A percentile compares a stretch with the other conserved stretches of the same genome.
These are phyloP conservation scores for Beaufortia kweichowensis DNA, from an alignment of 2,113 vertebrate genomes.

Conservation along the genomic window DNA sequence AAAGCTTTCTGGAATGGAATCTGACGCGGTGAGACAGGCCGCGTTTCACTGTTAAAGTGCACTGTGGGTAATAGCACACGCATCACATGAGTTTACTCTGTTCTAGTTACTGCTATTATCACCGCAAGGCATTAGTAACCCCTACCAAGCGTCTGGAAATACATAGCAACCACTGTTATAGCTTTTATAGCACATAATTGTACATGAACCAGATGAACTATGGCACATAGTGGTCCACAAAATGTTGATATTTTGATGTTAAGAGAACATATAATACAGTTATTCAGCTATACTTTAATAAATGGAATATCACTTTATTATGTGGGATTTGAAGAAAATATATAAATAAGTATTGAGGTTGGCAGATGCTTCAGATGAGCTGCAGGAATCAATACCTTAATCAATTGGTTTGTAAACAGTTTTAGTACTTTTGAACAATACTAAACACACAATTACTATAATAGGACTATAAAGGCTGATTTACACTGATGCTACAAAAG, in stretches of 20 bases:
- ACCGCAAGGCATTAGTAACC: not conserved
- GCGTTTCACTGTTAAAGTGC: constrained; percentile 45
- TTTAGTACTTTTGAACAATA: too few species aligned
- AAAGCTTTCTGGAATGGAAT: constrained; percentile 62
- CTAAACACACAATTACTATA: too few species aligned
- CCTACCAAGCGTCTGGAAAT: not conserved
- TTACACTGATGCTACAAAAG: too few species aligned
- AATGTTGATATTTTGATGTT: not conserved
- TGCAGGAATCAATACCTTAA: too few species aligned
- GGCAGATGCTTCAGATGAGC: too few species aligned
- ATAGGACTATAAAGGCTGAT: too few species aligned
- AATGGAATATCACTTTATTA: too few species aligned
- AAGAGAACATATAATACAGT: too few species aligned
- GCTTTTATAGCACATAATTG: not conserved
- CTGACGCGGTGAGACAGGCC: constrained; percentile 45
- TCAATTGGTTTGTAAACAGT: too few species aligned
- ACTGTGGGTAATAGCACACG: constrained; percentile 4
- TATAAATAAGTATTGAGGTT: too few species aligned
- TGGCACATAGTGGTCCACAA: not conserved
- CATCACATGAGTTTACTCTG: constrained; percentile 23
- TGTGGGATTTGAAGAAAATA: too few species aligned
- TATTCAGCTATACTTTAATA: too few species aligned
- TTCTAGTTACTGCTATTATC: constrained; percentile 1
- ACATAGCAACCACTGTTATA: not conserved
- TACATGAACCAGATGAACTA: not conserved